phyloP scores from a whole-genome alignment of 1,140 invertebrate genomes.

The Solenopsis fugax region DNA sequence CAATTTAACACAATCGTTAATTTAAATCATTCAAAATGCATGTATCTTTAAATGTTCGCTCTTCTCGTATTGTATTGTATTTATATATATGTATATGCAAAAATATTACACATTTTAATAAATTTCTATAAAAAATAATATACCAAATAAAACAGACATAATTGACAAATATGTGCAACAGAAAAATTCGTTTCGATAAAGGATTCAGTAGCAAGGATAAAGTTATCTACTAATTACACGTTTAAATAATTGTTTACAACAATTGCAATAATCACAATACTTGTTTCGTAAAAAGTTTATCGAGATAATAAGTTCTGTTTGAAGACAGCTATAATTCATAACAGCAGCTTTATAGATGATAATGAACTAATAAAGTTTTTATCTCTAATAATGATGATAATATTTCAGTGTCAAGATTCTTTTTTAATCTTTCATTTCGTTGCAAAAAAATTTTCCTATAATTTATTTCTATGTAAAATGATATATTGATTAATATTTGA shows the following conservation, averaged over 20 bases:
- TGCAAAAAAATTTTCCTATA: slow-evolving; percentile 1
- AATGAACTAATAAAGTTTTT: slow-evolving; percentile 2
- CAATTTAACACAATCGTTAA: slow-evolving; percentile 32
- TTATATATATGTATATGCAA: background rate
- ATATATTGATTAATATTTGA: slow-evolving; percentile 11
- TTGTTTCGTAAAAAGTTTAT: background rate
- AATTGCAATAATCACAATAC: background rate
- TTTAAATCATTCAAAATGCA: slow-evolving; percentile 28
- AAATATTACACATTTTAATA: slow-evolving; percentile 6
- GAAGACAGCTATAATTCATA: background rate
- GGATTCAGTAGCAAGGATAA: background rate
- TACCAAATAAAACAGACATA: slow-evolving; percentile 1
- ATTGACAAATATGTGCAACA: background rate
- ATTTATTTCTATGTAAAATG: slow-evolving; percentile 20
- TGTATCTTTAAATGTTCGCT: background rate
- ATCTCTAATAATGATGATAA: background rate
- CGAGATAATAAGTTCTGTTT: background rate
- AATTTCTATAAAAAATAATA: background rate
- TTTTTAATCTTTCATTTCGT: slow-evolving; percentile 11
- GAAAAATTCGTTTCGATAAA: slow-evolving; percentile 2
- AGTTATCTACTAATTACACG: background rate
- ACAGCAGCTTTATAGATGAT: background rate
- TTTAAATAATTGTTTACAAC: background rate
- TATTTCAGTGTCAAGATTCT: slow-evolving; percentile 6
- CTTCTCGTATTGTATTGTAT: background rate